phyloP scores from a whole-genome alignment of 2,888 invertebrate species.

The Mystacides longicornis region DNA sequence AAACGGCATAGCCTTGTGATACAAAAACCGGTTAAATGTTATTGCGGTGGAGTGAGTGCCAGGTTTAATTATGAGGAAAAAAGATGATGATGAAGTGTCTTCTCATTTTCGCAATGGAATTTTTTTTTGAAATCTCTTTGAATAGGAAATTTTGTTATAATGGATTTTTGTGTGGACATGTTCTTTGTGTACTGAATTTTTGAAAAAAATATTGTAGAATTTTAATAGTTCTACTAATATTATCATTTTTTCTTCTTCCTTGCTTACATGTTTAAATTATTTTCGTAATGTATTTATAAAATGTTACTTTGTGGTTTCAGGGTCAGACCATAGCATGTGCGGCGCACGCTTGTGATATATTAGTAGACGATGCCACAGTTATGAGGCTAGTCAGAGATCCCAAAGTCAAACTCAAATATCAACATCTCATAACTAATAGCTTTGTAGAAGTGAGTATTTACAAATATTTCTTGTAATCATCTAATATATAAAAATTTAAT shows the following conservation, averaged over 20 bases:
- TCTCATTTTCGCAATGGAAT: too few relatives aligned
- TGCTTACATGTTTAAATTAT: neutral
- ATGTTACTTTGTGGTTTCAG: constrained; percentile 26
- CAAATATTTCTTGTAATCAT: too few relatives aligned
- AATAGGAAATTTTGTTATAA: too few relatives aligned
- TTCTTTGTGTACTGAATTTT: too few relatives aligned
- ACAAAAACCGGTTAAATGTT: too few relatives aligned
- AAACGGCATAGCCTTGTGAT: too few relatives aligned
- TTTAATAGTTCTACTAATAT: neutral
- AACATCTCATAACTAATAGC: constrained; percentile 92
- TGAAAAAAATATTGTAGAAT: neutral
- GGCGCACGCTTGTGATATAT: constrained; percentile 93
- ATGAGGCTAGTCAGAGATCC: constrained; percentile 85
- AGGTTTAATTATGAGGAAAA: too few relatives aligned
- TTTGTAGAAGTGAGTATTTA: constrained; percentile 80
- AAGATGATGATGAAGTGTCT: too few relatives aligned
- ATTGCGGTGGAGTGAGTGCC: too few relatives aligned
- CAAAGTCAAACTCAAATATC: constrained; percentile 87
- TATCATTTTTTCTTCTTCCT: neutral
- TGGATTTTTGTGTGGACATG: too few relatives aligned
- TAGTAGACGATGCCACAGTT: constrained; percentile 95
- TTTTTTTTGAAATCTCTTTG: too few relatives aligned
- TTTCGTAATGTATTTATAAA: neutral
- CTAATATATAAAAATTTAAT: too few relatives aligned
- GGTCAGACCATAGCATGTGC: constrained; percentile 96